Base-by-base conservation (phyloP, 92 coral and sea anemone species). In the Bergia puertoricense region DNA sequence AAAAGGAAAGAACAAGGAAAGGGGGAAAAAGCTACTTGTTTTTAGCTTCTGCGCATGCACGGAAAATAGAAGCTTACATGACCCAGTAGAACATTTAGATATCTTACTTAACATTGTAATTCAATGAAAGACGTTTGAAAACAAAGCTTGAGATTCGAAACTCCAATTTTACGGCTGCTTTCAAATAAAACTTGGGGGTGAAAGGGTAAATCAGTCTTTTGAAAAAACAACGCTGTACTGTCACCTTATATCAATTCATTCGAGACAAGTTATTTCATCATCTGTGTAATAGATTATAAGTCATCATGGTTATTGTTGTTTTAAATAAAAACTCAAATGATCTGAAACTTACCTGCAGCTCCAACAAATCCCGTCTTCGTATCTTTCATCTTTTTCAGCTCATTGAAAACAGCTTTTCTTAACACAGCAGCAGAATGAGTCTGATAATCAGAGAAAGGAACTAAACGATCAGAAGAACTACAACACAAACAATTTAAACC, bases 331-430 rank as follows among this genome's bases (percentile, higher is more conserved):
- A 80, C 51, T 2, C 45, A 41, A 57, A 51, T 30, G 11, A 37
- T 1, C n/a, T 6, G 4, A 4, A 69, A 23, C 79, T 42, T 65
- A 97, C 99, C 99, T 91, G 92, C 93, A 2, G 99, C 99, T 10
- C 99, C 96, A 39, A 86, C 91, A 79, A 95, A 97, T 5, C 96
- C 97, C 67, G 86, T 87, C 59, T 90, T 89, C 18, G 92, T 91
- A 38, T 89, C 93, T 80, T 90, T 87, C 81, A 97, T 88, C 71
- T 92, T 89, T 81, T 92, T 92, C 48, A 97, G 90, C 84, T 97
- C 98, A 30, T 94, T 95, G 82, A 90, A 97, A 72, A 95, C 99
- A 30, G 93, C 74, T 45, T 89, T 88, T 74, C 99, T 90, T 62
- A 97, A 85, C 59, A 91, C 96, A n/a, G 92, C 79, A 6, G 96